A percentile compares a stretch with the other conserved stretches of the same genome.
Evolutionary conservation across 2,113 vertebrate genomes (phyloP).

Genomic region (Callopanchax toddi): DNA sequence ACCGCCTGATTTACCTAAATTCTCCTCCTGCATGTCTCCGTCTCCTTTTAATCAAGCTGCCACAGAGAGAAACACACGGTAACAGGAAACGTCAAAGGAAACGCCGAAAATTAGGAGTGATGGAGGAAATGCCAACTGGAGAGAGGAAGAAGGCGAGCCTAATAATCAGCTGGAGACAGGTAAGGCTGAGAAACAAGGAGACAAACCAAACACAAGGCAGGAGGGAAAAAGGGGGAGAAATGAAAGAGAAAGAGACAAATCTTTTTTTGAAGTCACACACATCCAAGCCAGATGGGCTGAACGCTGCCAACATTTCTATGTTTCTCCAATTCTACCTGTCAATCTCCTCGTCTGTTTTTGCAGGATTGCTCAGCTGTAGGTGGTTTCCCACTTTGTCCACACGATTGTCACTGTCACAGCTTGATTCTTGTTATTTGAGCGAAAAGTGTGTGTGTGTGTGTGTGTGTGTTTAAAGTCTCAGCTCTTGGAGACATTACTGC

Average conservation of each 20-base stretch:
- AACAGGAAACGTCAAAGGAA: background rate
- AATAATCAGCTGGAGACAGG: slow-evolving; percentile 27
- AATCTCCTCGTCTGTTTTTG: slow-evolving; percentile 56
- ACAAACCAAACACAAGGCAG: slow-evolving; percentile 6
- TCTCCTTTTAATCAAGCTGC: slow-evolving; percentile 30
- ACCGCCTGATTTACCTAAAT: slow-evolving; percentile 15
- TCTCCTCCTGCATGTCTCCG: background rate
- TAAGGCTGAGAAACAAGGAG: slow-evolving; percentile 16
- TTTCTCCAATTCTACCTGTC: slow-evolving; percentile 59
- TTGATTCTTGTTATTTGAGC: slow-evolving; percentile 35
- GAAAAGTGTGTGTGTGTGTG: slow-evolving; percentile 9
- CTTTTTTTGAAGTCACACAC: slow-evolving; percentile 52
- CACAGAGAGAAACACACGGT: background rate
- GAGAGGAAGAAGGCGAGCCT: slow-evolving; percentile 11
- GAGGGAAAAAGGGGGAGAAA: slow-evolving; percentile 3
- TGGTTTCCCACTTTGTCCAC: slow-evolving; percentile 49
- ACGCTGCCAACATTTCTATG: slow-evolving; percentile 55
- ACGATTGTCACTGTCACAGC: slow-evolving; percentile 34
- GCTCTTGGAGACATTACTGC: slow-evolving; percentile 35
- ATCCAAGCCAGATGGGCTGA: slow-evolving; percentile 40
- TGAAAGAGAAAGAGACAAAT: slow-evolving; percentile 32
- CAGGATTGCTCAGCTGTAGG: slow-evolving; percentile 45
- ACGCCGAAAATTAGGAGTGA: slow-evolving; percentile 1
- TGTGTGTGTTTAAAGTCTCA: slow-evolving; percentile 13
- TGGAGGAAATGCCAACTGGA: background rate